Base-by-base conservation (phyloP, 2,888 invertebrate species). In the Spilosoma lubricipeda region DNA sequence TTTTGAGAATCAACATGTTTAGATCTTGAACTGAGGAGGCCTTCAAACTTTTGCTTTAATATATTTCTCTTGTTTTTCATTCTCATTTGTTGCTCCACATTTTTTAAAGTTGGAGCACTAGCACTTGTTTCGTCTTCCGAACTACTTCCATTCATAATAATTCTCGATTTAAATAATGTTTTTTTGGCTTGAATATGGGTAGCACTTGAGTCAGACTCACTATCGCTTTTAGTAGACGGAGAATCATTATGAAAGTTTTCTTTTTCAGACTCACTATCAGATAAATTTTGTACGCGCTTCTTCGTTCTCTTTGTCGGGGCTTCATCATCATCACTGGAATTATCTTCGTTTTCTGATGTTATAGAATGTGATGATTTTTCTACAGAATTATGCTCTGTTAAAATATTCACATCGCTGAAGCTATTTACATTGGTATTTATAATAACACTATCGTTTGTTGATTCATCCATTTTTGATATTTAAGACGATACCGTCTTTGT, bases 41-140 rank as follows among this genome's bases (percentile, higher is more conserved):
- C 88, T 83, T 91, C 88, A 76, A 95, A 95, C 79, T 94, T 96
- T 36, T 93, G 85, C 77, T 85, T 89, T 4, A 96, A 67, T 77
- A 91, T 93, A 72, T 85, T 89, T 63, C 86, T 91, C 84, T 92
- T 95, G 64, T 91, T 90, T 77, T 89, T 90, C 74, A 92, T 90
- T 73, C 94, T 88, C 9, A 81, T 77, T 72, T 90, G 90, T 76
- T 91, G 90, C 59, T 88, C 86, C 72, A 84, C 78, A 82, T 89
- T 89, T 79, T 88, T 88, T 0, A 39, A 52, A 42, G 27, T 36
- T 5, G 9, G 23, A 9, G 74, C 36, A 63, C 79, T 74, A 74
- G 81, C 69, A 67, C 73, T 70, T 59, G 80, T 67, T 23, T 67
- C 72, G 11, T 76, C 71, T 42, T 86, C 87, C 18, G 85, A 83